Conservation (phyloP, 1,140 invertebrate genomes). For the Zaprionus ornatus region DNA sequence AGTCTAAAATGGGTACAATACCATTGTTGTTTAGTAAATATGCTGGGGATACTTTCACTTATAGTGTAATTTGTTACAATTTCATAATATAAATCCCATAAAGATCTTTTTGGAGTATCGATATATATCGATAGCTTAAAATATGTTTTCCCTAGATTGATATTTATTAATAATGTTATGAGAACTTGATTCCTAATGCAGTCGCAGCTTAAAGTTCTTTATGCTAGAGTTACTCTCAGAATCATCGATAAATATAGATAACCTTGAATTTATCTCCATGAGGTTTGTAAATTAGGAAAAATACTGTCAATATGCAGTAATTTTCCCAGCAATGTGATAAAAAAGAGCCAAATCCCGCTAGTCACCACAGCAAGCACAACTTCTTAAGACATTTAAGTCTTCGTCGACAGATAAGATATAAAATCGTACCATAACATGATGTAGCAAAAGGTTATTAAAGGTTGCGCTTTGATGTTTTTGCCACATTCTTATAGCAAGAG, state of each 20-base stretch:
- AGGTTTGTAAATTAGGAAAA: background rate
- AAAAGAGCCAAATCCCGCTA: background rate
- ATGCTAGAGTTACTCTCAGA: background rate
- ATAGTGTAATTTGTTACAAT: background rate
- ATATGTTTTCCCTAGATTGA: background rate
- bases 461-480: slow-evolving; percentile 1
- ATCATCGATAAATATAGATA: background rate
- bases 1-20: no score
- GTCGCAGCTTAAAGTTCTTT: background rate
- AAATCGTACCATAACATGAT: background rate
- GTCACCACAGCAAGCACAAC: background rate
- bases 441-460: slow-evolving; percentile 9
- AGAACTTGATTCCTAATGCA: background rate
- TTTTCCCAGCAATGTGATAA: background rate
- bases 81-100: background rate
- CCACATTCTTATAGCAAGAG: background rate
- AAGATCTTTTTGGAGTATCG: background rate
- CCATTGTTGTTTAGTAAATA: background rate
- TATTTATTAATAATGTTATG: background rate
- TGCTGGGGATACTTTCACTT: background rate
- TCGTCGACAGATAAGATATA: slow-evolving; percentile 7
- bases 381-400: background rate
- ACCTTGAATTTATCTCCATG: background rate
- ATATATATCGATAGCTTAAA: background rate
- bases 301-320: background rate